Base-by-base conservation (phyloP, 1,140 invertebrate genomes). In the Camponotus floridanus region DNA sequence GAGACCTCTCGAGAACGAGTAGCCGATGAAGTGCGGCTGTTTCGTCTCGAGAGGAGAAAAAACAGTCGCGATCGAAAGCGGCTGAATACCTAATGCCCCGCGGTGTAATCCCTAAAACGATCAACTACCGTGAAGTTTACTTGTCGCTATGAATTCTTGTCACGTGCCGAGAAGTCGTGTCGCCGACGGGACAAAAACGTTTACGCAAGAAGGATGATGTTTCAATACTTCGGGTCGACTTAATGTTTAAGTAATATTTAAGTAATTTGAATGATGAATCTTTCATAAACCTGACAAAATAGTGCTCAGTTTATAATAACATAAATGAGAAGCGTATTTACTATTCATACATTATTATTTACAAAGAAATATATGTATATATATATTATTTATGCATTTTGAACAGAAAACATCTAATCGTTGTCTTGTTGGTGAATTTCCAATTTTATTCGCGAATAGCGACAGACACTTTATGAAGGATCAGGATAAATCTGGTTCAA, bases 141-240 rank as follows among this genome's bases (percentile, higher is more conserved):
- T 57, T 45, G 42, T 51, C 74, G 21, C 7, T n/a, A 48, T 18
- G 65, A 36, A 90, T 90, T 90, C 89, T 67, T 57, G 88, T 90
- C 89, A 87, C 86, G 88, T 78, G 86, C 86, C 4, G 36, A 55
- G 64, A 87, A 85, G 80, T 87, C 88, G 81, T 76, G 86, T 57
- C 45, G 39, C 59, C 70, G 64, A 18, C 59, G 18, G 65, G 71
- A 76, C 64, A 79, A 86, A 90, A 90, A 90, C 71, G 51, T 62
- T 80, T 76, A 67, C 65, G 59, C 65, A 90, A 90, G 55, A 81
- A 83, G 61, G 57, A 88, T 42, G 85, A 90, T 18, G 81, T 83
- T 90, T 90, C 76, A 88, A 90, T 86, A 33, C 64, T 7, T 70
- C 3, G 8, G 8, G n/a, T 1, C 42, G 48, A 70, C 5, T 36